Base-by-base conservation (phyloP, 1,140 invertebrate genomes). In the Drosophila subpulchrella region DNA sequence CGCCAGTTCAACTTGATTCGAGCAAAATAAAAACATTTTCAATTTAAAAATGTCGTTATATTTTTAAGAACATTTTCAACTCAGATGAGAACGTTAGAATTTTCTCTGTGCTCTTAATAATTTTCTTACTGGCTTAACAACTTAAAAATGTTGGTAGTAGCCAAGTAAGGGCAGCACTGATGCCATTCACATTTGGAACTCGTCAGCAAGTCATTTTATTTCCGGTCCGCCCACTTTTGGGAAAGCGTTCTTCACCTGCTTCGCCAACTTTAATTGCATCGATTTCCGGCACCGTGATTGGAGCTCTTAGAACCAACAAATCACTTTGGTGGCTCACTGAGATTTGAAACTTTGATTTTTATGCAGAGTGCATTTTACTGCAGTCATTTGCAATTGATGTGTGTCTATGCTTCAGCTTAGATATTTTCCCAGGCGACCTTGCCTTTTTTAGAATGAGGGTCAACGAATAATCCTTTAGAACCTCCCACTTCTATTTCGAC, bases 181-280 rank as follows among this genome's bases (percentile, higher is more conserved):
- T n/a, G 47, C 15, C 48, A 11, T 11, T 10, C 34, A 8, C 3
- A 30, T 13, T 56, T 1, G 12, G 8, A 63, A n/a, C 10, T 20
- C 32, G 15, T 41, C 36, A 24, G 39, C 12, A n/a, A 61, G n/a
- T 48, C 60, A 24, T 51, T 53, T 61, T 15, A 55, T 32, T 74
- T 57, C 39, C 44, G 77, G 50, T 73, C 47, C 47, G 39, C 30
- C 65, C 70, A 71, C 54, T 63, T 70, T 13, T 30, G 8, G n/a
- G 10, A 42, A 15, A 15, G 20, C 3, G 20, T 15, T 12, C 20
- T 12, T 20, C 12, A 38, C 51, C 8, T 46, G 15, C 15, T 5
- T n/a, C 48, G 61, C 61, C 38, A 75, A 75, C 53, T 75, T 75
- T 58, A 75, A 75, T 66, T 75, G 60, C 73, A 57, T 11, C 36